phyloP scores from a whole-genome alignment of 2,888 invertebrate species.

The Adela reaumurella region DNA sequence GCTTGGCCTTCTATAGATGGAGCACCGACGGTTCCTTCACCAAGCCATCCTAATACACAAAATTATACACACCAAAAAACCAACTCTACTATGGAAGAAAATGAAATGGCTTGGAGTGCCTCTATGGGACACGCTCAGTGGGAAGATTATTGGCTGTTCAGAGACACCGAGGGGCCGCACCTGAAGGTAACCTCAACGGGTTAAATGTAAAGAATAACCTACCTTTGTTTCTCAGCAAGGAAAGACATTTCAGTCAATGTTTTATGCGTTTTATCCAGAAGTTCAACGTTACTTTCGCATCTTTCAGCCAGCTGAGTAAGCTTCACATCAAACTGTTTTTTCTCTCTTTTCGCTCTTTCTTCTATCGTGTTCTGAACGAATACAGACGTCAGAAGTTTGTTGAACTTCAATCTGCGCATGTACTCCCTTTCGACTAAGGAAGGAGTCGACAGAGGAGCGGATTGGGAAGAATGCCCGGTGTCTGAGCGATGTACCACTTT shows the following conservation, averaged over 20 bases:
- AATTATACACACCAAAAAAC: too few species aligned
- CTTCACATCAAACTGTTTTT: conserved; percentile 37
- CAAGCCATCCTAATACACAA: too few species aligned
- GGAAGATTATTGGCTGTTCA: too few species aligned
- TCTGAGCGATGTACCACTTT: too few species aligned
- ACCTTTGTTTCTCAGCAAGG: conserved; percentile 45
- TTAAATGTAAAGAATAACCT: not conserved
- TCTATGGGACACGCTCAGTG: conserved; percentile 13
- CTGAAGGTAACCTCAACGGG: too few species aligned
- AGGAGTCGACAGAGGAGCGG: not conserved
- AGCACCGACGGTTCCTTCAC: too few species aligned
- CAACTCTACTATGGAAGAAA: too few species aligned
- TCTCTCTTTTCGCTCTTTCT: conserved; percentile 36
- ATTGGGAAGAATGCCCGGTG: not conserved
- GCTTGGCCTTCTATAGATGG: too few species aligned
- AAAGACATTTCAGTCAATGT: conserved; percentile 44
- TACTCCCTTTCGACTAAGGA: not conserved
- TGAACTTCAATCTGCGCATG: not conserved
- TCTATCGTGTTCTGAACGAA: conserved; percentile 36
- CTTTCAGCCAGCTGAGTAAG: conserved; percentile 40
- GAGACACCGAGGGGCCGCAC: too few species aligned
- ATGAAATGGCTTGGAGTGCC: not conserved
- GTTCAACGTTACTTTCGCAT: conserved; percentile 37
- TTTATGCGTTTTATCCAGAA: conserved; percentile 40
- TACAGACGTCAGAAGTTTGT: conserved; percentile 30